Evolutionary conservation across 2,888 invertebrate species (phyloP), one percentile per base, ranked within the genome.

Genomic region (Alloplasta piceator): DNA sequence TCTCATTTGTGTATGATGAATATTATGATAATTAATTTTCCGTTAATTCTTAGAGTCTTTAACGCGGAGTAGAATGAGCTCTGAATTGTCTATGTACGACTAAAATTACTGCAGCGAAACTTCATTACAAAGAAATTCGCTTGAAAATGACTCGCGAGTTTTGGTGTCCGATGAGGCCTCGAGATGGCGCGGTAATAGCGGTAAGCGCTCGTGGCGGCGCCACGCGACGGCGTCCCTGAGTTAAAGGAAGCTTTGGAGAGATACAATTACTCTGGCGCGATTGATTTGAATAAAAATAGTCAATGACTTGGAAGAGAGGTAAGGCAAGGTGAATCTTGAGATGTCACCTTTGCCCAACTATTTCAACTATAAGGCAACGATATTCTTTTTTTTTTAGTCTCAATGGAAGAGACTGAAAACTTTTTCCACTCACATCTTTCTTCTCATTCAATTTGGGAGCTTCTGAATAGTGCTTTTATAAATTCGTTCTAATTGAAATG

Each of bases 281-380:
- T 78, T 78, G 78, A 78, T 78, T 72, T n/a, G 66, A 78, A 78
- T 5, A 78, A 78, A 66, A 38, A 38, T 10, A 56, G 26, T 39
- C 26, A 10, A 46, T 50, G 36, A 56, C 12, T 6, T 6, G 16
- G 36, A 4, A 50, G 60, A n/a, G 4, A 26, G 52, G 38, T 10
- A 48, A 64, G 14, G 46, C 46, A 46, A 12, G 46, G 41, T 26
- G 9, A n/a, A n/a, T 46, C 26, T 39, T 58, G 58, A 43, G 48
- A n/a, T 60, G 50, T 66, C 74, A 46, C 48, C 39, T 14, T 5
- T 52, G 36, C n/a, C n/a, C n/a, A n/a, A n/a, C n/a, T n/a, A n/a
- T n/a, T n/a, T n/a, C n/a, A n/a, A n/a, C n/a, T n/a, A n/a, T n/a
- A n/a, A n/a, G n/a, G n/a, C n/a, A n/a, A n/a, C n/a, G n/a, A n/a